Evolutionary conservation across 2,113 vertebrate species (phyloP), one percentile per base, ranked within the genome.

Genomic region (Psophia crepitans): DNA sequence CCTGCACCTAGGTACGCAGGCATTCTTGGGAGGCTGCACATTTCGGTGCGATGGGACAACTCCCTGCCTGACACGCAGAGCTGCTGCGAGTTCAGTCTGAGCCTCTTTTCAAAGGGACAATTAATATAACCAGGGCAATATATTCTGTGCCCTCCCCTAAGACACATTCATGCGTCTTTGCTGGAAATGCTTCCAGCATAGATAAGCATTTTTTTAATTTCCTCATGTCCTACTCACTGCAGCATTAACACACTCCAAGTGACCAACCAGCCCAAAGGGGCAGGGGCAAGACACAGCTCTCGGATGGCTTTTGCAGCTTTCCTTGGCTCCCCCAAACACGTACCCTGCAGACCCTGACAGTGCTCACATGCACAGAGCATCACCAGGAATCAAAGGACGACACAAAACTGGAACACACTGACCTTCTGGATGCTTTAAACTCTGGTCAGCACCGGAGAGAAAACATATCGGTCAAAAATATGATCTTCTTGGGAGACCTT

Each of bases 371-470:
- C 43, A 74, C 46, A 44, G 19, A 89, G 33, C 35, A 92, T 33
- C 80, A 69, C 48, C 8, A 4, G 64, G 37, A 84, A 87, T 84
- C 65, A 70, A 33, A 65, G 58, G 54, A 48, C 0, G 1, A 81
- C 39, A 68, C 0, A 0, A 77, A 92, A 76, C 0, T 0, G 64
- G 84, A 89, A 58, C 65, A 82, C 0, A 0, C 0, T 92, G 86
- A 94, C 86, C 80, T 94, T 75, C 83, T 73, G 69, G 57, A 69
- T 58, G 66, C 57, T 91, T 93, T 91, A 84, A 91, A 54, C 41
- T 79, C 69, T 24, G 20, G 39, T 65, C 86, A 89, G 44, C 35
- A 76, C 28, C 49, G 89, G 14, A 91, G 17, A 87, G 20, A 81
- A 93, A 92, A 94, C 28, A 75, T 20, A 3, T 37, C 81, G 93